These are phyloP conservation scores for Pygoscelis adeliae DNA, from an alignment of 2,113 vertebrate species.

Conservation along the genomic window DNA sequence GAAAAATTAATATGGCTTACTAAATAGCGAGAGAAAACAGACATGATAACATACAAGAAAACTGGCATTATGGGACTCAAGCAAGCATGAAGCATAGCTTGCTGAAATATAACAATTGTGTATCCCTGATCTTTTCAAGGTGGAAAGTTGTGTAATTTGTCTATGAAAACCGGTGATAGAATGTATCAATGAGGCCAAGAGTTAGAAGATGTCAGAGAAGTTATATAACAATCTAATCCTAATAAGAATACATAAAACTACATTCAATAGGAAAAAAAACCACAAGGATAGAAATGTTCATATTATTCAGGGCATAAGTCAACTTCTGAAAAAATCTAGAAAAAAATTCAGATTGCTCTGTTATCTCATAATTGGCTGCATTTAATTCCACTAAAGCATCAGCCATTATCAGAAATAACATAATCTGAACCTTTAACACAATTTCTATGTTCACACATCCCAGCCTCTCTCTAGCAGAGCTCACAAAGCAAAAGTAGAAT, in stretches of 20 bases:
- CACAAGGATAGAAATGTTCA: neutral
- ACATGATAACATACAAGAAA: neutral
- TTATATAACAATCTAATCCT: neutral
- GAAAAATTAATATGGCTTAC: neutral
- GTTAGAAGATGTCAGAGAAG: neutral
- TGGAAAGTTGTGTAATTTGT: neutral
- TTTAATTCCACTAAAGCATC: neutral
- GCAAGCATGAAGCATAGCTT: neutral
- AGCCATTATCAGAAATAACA: neutral
- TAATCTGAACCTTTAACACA: neutral
- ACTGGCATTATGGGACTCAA: neutral
- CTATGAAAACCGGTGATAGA: neutral
- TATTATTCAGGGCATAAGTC: neutral
- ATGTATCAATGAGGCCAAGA: neutral
- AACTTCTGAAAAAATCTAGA: neutral
- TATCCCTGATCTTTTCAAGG: neutral
- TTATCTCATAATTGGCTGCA: neutral
- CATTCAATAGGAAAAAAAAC: neutral
- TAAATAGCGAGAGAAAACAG: neutral
- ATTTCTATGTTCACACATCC: neutral
- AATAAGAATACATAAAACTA: neutral
- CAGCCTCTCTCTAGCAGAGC: neutral
- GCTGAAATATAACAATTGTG: neutral
- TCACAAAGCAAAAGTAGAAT: neutral
- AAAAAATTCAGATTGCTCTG: neutral